Evolutionary conservation across 2,888 invertebrate genomes (phyloP).

Genomic region (Tetheella fluctuosa): DNA sequence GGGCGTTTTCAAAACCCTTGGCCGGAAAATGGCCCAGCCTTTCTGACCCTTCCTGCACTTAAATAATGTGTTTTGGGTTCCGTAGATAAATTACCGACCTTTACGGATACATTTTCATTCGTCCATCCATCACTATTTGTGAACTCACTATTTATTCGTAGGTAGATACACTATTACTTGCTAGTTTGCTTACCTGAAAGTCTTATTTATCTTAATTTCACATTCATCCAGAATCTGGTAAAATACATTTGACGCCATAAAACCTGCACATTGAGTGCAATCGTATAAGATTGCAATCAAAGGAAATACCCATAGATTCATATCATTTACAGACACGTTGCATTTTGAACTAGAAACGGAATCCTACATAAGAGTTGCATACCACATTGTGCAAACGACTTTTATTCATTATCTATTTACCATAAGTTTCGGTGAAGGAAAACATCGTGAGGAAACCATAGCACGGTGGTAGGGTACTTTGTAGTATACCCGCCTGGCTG

Average conservation of each 20-base stretch:
- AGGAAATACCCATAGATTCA: no score
- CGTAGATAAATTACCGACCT: constrained; percentile 6
- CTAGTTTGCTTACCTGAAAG: not conserved
- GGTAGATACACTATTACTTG: not conserved
- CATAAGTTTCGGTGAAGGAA: no score
- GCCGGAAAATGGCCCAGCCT: constrained; percentile 28
- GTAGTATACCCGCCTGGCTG: no score
- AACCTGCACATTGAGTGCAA: no score
- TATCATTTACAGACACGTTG: no score
- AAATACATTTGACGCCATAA: no score
- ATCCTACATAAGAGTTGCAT: not conserved
- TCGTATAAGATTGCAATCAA: no score
- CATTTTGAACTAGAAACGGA: not conserved
- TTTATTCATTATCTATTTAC: no score
- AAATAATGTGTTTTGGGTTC: constrained; percentile 25
- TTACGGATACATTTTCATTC: constrained; percentile 10
- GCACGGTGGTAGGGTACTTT: no score
- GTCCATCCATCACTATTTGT: constrained; percentile 8
- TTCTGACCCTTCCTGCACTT: constrained; percentile 30
- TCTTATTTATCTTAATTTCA: no score
- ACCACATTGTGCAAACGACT: not conserved
- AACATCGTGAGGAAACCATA: no score
- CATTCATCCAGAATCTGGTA: no score
- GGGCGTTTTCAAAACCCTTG: constrained; percentile 25
- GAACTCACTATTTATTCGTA: not conserved